Conservation (phyloP, 2,113 vertebrate genomes). For the Cyanoramphus novaezelandiae region DNA sequence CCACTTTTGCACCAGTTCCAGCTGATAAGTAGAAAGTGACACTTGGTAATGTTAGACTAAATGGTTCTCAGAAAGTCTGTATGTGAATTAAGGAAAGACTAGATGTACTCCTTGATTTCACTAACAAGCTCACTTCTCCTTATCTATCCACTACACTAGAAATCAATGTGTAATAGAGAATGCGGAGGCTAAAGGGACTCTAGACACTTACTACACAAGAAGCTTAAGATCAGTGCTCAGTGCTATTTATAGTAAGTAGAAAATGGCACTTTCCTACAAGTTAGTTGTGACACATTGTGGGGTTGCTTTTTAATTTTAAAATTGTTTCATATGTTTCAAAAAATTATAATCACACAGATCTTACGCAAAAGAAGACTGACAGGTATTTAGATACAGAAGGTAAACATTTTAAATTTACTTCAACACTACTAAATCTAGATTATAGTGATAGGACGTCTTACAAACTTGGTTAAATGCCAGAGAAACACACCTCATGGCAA, state of each 20-base stretch:
- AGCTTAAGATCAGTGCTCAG: background rate
- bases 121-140: conserved; percentile 35
- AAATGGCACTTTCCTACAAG: background rate
- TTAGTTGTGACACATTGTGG: background rate
- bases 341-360: background rate
- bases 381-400: background rate
- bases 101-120: conserved; percentile 31
- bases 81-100: conserved; percentile 6
- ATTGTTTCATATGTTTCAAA: background rate
- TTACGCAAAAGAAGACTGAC: background rate
- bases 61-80: background rate
- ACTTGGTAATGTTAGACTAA: conserved; percentile 17
- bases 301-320: background rate
- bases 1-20: background rate
- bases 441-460: background rate
- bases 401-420: background rate
- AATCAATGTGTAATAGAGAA: conserved; percentile 43
- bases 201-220: background rate
- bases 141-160: conserved; percentile 30
- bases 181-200: background rate
- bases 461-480: background rate
- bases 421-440: background rate
- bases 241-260: background rate
- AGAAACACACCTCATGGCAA: background rate
- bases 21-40: conserved; percentile 41